Evolutionary conservation across 2,113 vertebrate species (phyloP).

Genomic region (Ochotona curzoniae): DNA sequence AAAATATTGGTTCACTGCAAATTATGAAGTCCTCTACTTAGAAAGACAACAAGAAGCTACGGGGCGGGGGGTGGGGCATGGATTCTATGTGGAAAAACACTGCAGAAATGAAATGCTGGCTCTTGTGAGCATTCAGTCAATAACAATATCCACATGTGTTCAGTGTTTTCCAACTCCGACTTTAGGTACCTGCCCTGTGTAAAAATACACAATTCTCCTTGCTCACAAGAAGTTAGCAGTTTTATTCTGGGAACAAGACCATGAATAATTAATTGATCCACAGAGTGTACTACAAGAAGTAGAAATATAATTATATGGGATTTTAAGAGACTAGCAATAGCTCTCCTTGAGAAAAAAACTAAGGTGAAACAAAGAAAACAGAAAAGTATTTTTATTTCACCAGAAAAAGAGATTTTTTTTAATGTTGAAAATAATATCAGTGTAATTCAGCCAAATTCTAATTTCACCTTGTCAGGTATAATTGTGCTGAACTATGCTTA

Average conservation of each 20-base stretch:
- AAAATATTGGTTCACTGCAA: neutral
- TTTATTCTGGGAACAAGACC: conserved; percentile 56
- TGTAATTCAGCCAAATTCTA: conserved; percentile 23
- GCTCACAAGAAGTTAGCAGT: neutral
- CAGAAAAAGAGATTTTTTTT: neutral
- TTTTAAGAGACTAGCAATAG: conserved; percentile 43
- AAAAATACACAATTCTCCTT: conserved; percentile 13
- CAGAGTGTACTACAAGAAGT: conserved; percentile 24
- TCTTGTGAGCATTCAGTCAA: neutral
- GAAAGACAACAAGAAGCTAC: neutral
- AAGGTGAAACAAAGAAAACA: neutral
- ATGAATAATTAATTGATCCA: conserved; percentile 70
- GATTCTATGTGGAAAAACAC: neutral
- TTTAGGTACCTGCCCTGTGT: neutral
- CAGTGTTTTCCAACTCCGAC: conserved; percentile 8
- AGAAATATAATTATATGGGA: conserved; percentile 70
- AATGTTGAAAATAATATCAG: conserved; percentile 20
- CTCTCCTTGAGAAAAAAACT: conserved; percentile 1
- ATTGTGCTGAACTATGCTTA: conserved; percentile 1
- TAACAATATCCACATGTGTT: neutral
- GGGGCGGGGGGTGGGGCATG: neutral
- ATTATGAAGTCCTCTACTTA: neutral
- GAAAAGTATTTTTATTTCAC: neutral
- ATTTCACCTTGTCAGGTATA: neutral
- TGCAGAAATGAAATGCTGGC: neutral